Evolutionary conservation across 2,888 invertebrate genomes (phyloP), one percentile per base, ranked within the genome.

Genomic region (Mythimna albipuncta): DNA sequence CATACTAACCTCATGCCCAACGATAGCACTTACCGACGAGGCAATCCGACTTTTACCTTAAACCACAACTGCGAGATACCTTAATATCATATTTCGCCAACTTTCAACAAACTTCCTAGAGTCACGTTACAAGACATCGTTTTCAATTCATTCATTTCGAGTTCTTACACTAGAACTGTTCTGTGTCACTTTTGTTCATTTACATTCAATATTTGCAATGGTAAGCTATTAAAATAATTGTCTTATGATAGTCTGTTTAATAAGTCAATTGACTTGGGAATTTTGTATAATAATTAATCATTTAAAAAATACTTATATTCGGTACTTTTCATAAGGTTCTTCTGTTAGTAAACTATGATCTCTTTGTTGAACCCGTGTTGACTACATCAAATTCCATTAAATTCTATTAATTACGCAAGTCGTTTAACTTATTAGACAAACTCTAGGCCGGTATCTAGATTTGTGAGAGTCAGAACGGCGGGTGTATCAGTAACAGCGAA

Each of bases 141-240:
- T 64, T 16, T 68, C 68, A 35, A 57, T 57, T 74, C 82, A 78
- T 74, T 75, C 32, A 58, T 35, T 35, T 66, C 44, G 38, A 16
- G 21, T 5, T n/a, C 16, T 9, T 47, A n/a, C 58, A 2, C 38
- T 4, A 13, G 7, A 4, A 44, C n/a, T 21, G 61, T 59, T 59
- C 11, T 41, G 44, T 41, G 0, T 21, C 19, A 10, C 11, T 26
- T n/a, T 13, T 26, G 0, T 10, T 70, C 0, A 26, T 55, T 55
- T n/a, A 9, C 2, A 13, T 38, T 41, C 2, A 59, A 9, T 3
- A 26, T 54, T n/a, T 47, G 11, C 50, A 64, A 79, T 80, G 79
- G 79, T 80, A 38, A 79, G 80, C 52, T 3, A 35, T 58, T 55
- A 55, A 13, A 26, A 26, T 26, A 26, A 55, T 32, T 55, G 13